Base-by-base conservation (phyloP, 2,113 vertebrate species). In the Tautogolabrus adspersus region DNA sequence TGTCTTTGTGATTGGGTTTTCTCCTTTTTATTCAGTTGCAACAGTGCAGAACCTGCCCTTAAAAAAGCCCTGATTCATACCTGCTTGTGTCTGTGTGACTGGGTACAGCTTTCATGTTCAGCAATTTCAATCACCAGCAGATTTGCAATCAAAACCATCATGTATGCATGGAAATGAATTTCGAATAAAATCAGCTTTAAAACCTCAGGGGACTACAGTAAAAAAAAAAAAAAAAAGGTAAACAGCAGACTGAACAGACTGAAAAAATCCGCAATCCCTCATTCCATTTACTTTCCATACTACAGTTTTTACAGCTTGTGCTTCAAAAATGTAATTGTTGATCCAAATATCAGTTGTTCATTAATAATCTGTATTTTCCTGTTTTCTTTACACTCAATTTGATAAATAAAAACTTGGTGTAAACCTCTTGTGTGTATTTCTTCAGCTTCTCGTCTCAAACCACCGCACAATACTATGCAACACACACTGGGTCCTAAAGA, bases 361-460 rank as follows among this genome's bases (percentile, higher is more conserved):
- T 42, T 1, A 11, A 42, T 42, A 42, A 42, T 11, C 40, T 42
- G 40, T 11, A 42, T 10, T 42, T 40, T 42, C 30, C 6, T 34
- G 3, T 34, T 34, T 34, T 34, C 30, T 34, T 34, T 6, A 34
- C 30, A 34, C 30, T 13, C 15, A 15, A 12, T 10, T 46, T 12
- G 5, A 12, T 19, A 18, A 87, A 88, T 87, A 88, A 89, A 90
- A 73, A 9, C 1, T 0, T 2, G 37, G 26, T 72, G 11, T 38
- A 52, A 65, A 81, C 18, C 37, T 60, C 11, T 44, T 42, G 12
- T 1, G 18, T 78, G 62, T 64, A 7, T 79, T 78, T 62, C 40
- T 75, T 51, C 47, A 19, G 16, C 60, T 79, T 60, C 55, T 82
- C 52, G 61, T 42, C 62, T 62, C 10, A 54, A 37, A 26, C 30